Evolutionary conservation across 2,113 vertebrate genomes (phyloP).

Genomic region (Brevimyrus niger): DNA sequence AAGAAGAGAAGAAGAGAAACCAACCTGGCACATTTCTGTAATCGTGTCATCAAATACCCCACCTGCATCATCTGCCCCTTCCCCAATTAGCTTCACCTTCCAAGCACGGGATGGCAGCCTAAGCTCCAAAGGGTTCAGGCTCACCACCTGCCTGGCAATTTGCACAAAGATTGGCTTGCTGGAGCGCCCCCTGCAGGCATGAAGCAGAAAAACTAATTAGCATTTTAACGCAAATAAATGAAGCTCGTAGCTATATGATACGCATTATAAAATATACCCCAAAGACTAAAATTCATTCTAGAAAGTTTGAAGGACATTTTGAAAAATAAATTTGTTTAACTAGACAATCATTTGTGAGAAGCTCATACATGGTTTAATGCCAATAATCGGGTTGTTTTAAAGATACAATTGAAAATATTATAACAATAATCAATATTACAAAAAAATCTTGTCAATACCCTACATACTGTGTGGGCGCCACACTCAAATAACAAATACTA

Average conservation of each 20-base stretch:
- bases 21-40: conserved; percentile 72
- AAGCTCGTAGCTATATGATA: background rate
- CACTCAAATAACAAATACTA: background rate
- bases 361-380: background rate
- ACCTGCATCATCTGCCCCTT: conserved; percentile 71
- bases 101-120: conserved; percentile 68
- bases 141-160: conserved; percentile 68
- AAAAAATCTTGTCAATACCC: background rate
- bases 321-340: background rate
- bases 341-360: background rate
- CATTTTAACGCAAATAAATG: background rate
- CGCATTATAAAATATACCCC: background rate
- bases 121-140: conserved; percentile 64
- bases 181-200: conserved; percentile 59
- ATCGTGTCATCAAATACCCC: conserved; percentile 74
- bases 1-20: background rate
- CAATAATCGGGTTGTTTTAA: background rate
- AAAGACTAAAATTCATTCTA: background rate
- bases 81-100: conserved; percentile 71
- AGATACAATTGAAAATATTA: background rate
- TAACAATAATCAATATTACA: background rate
- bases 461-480: background rate
- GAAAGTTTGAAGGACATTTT: background rate
- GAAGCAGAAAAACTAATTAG: background rate
- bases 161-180: conserved; percentile 72